Percentiles rank a stretch among this genome's conserved stretches.
phyloP scores from a whole-genome alignment of 2,888 invertebrate genomes.

The Helicoverpa assulta region DNA sequence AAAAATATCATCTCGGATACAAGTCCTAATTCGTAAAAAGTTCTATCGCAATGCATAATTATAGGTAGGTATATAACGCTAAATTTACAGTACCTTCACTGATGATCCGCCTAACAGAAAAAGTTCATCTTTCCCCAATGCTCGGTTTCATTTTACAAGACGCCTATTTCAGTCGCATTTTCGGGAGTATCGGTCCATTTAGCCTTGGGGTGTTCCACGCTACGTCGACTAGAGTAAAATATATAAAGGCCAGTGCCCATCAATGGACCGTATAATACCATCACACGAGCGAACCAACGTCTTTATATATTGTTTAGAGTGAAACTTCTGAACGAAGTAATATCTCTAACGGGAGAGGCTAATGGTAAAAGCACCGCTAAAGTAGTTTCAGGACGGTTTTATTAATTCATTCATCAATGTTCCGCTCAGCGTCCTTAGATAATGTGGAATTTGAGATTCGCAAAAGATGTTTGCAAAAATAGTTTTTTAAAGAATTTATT shows the following conservation, averaged over 20 bases:
- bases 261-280: neutral
- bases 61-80: no score
- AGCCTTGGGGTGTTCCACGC: neutral
- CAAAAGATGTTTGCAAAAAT: neutral
- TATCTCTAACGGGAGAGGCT: neutral
- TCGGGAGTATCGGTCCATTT: neutral
- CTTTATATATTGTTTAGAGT: neutral
- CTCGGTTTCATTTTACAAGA: neutral
- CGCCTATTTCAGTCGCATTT: neutral
- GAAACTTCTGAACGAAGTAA: constrained; percentile 14
- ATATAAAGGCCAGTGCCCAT: constrained; percentile 1
- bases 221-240: neutral
- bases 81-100: no score
- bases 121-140: neutral
- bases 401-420: constrained; percentile 45
- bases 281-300: neutral
- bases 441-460: neutral
- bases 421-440: neutral
- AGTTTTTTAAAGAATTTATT: no score
- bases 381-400: constrained; percentile 28
- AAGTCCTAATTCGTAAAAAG: no score
- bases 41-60: no score
- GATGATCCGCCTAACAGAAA: no score
- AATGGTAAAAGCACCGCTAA: constrained; percentile 23
- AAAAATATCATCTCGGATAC: no score